Evolutionary conservation across 2,797 vertebrate species (phyloP).

Genomic region (Periparus ater): DNA sequence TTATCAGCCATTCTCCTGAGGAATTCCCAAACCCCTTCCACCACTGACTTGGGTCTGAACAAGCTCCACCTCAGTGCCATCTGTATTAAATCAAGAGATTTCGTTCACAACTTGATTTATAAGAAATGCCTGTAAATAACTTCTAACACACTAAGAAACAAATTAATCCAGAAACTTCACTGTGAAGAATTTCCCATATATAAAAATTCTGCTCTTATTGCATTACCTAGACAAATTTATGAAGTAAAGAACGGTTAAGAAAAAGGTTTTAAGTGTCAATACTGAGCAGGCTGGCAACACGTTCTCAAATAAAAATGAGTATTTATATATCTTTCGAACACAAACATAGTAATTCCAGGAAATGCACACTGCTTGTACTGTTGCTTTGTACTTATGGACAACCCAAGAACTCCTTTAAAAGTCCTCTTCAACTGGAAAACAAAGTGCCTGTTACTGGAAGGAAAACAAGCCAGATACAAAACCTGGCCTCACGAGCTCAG

Average conservation of each 20-base stretch:
- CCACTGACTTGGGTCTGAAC: background rate
- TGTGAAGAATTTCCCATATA: background rate
- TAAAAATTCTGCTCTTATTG: background rate
- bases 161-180: background rate
- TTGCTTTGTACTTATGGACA: background rate
- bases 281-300: background rate
- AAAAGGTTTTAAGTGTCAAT: background rate
- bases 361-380: background rate
- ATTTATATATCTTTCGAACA: background rate
- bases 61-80: background rate
- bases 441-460: background rate
- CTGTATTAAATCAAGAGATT: background rate
- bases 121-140: background rate
- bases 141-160: background rate
- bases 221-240: background rate
- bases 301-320: background rate
- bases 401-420: background rate
- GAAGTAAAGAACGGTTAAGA: background rate
- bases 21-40: background rate
- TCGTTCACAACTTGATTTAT: background rate
- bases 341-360: background rate
- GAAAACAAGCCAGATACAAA: background rate
- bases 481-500: background rate
- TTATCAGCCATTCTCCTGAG: background rate
- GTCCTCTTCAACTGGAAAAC: background rate